Evolutionary conservation across 2,113 vertebrate genomes (phyloP), one percentile per base, ranked within the genome.

Genomic region (Orthonyx spaldingii): DNA sequence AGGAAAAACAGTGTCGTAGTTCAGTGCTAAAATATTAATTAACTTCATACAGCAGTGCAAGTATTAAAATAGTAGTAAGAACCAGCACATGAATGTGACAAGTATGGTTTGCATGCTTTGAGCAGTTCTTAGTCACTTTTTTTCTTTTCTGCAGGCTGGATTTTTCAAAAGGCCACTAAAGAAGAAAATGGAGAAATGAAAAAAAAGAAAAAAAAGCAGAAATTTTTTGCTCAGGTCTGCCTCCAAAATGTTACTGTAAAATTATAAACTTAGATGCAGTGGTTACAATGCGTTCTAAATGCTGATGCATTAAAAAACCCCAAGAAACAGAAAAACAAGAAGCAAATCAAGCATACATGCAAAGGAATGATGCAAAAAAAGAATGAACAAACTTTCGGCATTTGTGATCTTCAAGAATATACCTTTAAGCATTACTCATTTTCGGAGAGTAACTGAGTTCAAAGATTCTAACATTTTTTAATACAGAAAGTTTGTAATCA

Each of bases 131-230:
- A 86, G 16, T 56, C 3, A n/a, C 3, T 56, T 85, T 23, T 49
- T 96, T 90, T 82, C 22, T 94, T 65, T 55, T 27, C 55, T 86
- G 30, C 86, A 98, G 98, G 96, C 97, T 96, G 98, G 98, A 84
- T 98, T 98, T 97, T 98, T 98, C 97, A 98, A 98, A 92, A 97
- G 98, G 55, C 98, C 98, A 15, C 90, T 98, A 57, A 98, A 98
- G 83, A 98, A 98, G 95, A 98, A 98, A 97, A 98, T 98, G 98
- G 93, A 98, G 65, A 98, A 98, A 96, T 98, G 75, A 98, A 90
- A n/a, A 13, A 16, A 50, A 26, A 78, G 33, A 66, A 23, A 9
- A 50, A 69, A 33, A 18, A 68, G 1, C 35, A 96, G 64, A 91
- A 78, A 82, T 84, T 89, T 97, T 97, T 92, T 96, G 28, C 97